Evolutionary conservation across 2,113 vertebrate species (phyloP).

Genomic region (Formicarius rufipectus): DNA sequence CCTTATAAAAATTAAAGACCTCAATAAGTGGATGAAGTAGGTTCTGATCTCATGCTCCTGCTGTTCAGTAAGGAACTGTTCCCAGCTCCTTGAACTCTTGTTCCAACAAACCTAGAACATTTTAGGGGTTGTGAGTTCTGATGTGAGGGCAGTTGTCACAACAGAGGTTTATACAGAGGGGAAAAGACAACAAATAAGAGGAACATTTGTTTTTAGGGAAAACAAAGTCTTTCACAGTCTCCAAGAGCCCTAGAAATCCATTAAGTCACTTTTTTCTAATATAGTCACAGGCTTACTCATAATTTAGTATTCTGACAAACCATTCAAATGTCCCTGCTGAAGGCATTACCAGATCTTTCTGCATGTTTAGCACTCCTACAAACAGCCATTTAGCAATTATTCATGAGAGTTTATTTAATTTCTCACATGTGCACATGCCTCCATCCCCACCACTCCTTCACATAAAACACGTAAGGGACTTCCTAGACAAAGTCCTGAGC

Average conservation of each 20-base stretch:
- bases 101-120: background rate
- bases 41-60: background rate
- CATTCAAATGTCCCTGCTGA: background rate
- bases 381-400: background rate
- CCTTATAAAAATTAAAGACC: background rate
- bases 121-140: background rate
- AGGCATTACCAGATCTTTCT: background rate
- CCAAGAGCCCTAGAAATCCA: background rate
- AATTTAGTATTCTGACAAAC: background rate
- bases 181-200: background rate
- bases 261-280: background rate
- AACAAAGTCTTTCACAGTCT: background rate
- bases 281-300: background rate
- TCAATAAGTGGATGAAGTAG: background rate
- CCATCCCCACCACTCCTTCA: background rate
- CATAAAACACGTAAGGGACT: background rate
- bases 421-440: background rate
- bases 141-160: background rate
- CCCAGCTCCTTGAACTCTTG: background rate
- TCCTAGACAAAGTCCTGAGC: background rate
- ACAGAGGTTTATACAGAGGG: background rate
- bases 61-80: background rate
- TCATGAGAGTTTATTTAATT: background rate
- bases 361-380: background rate
- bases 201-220: background rate